Conservation (phyloP, 2,888 invertebrate species). For the Trimorus sp. region DNA sequence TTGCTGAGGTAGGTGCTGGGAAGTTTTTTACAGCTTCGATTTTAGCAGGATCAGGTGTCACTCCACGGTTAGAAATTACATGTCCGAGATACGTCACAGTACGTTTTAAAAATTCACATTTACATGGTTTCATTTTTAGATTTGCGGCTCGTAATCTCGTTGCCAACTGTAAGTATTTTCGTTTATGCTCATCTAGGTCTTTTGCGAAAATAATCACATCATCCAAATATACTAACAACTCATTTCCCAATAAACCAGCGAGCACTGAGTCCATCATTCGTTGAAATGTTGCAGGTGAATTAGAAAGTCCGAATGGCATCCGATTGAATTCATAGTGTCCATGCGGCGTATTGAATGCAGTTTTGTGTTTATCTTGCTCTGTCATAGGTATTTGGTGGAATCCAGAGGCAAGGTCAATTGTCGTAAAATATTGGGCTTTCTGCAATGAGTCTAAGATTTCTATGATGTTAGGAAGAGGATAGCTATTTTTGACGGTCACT, state of each 20-base stretch:
- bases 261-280: conserved; percentile 73
- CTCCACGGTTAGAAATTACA: conserved; percentile 69
- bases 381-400: conserved; percentile 24
- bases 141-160: no score
- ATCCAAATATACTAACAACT: conserved; percentile 64
- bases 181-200: conserved; percentile 47
- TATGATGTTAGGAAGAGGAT: conserved; percentile 50
- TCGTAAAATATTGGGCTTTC: conserved; percentile 50
- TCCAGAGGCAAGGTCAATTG: conserved; percentile 59
- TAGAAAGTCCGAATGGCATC: background rate
- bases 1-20: background rate
- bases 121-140: conserved; percentile 64
- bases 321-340: conserved; percentile 12
- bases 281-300: conserved; percentile 71
- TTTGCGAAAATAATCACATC: conserved; percentile 61
- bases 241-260: conserved; percentile 67
- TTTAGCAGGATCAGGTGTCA: conserved; percentile 50
- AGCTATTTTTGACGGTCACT: conserved; percentile 36
- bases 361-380: conserved; percentile 19
- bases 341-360: background rate
- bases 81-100: conserved; percentile 58
- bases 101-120: conserved; percentile 70
- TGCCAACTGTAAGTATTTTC: conserved; percentile 52
- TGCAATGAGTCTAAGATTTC: conserved; percentile 54
- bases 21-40: conserved; percentile 25